Conservation (phyloP, 1,140 invertebrate genomes). For the Ips nitidus region DNA sequence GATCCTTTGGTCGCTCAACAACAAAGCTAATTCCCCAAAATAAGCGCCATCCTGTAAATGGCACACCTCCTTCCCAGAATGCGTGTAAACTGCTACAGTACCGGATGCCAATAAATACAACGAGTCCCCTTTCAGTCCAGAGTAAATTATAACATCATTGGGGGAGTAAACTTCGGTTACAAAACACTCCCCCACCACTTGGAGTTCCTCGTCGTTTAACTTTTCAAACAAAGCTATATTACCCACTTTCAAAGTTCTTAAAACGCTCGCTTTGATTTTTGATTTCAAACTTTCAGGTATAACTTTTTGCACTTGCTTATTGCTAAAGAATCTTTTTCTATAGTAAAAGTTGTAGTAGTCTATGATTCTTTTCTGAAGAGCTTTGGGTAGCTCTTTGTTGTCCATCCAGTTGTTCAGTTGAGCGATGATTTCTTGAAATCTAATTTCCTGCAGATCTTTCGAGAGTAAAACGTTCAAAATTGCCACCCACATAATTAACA, state of each 20-base stretch:
- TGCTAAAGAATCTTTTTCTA: conserved; percentile 40
- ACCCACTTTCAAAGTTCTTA: conserved; percentile 40
- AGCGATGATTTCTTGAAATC: conserved; percentile 40
- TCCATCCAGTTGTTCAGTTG: conserved; percentile 41
- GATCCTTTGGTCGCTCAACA: conserved; percentile 56
- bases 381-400: conserved; percentile 38
- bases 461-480: conserved; percentile 6
- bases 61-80: conserved; percentile 56
- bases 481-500: conserved; percentile 13
- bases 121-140: conserved; percentile 58
- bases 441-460: conserved; percentile 36
- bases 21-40: conserved; percentile 49
- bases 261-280: conserved; percentile 38
- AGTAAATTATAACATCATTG: conserved; percentile 54
- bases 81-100: conserved; percentile 58
- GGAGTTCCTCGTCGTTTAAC: conserved; percentile 34
- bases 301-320: conserved; percentile 40
- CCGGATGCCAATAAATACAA: conserved; percentile 61
- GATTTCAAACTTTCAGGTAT: conserved; percentile 32
- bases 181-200: conserved; percentile 34
- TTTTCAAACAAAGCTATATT: conserved; percentile 37
- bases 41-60: conserved; percentile 46
- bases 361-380: conserved; percentile 30
- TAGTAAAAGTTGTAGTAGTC: conserved; percentile 42
- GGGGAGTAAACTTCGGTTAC: conserved; percentile 41